Conservation (phyloP, 2,797 vertebrate species). For the Myotis vivesi region DNA sequence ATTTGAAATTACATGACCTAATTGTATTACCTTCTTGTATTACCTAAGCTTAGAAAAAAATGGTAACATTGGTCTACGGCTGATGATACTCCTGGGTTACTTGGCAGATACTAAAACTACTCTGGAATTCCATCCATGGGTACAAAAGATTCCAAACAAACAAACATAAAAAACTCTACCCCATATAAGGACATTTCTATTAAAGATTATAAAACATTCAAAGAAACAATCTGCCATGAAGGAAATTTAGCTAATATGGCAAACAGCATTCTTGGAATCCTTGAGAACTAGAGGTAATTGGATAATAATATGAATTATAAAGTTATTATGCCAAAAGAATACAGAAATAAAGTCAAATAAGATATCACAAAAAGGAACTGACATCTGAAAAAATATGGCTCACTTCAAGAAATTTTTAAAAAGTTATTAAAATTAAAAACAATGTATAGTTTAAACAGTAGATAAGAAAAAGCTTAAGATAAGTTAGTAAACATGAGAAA, state of each 20-base stretch:
- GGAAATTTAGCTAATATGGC: background rate
- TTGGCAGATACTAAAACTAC: background rate
- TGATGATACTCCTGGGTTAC: background rate
- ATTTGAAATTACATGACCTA: background rate
- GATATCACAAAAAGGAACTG: background rate
- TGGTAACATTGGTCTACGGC: background rate
- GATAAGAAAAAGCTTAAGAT: background rate
- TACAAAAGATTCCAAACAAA: background rate
- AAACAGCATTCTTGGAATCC: background rate
- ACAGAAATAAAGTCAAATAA: background rate
- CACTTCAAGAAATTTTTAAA: background rate
- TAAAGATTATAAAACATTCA: background rate
- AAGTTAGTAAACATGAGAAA: background rate
- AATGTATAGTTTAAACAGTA: background rate
- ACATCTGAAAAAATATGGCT: background rate
- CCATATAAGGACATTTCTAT: background rate
- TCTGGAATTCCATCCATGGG: background rate
- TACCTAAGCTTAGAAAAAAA: background rate
- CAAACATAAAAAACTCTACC: background rate
- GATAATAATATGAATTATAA: background rate
- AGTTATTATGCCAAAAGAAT: background rate
- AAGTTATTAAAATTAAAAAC: background rate
- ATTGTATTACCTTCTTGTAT: background rate
- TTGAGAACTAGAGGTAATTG: background rate
- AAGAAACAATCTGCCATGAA: background rate